These are phyloP conservation scores for Drosophila azteca DNA, from an alignment of 1,140 invertebrate genomes.

Conservation along the genomic window DNA sequence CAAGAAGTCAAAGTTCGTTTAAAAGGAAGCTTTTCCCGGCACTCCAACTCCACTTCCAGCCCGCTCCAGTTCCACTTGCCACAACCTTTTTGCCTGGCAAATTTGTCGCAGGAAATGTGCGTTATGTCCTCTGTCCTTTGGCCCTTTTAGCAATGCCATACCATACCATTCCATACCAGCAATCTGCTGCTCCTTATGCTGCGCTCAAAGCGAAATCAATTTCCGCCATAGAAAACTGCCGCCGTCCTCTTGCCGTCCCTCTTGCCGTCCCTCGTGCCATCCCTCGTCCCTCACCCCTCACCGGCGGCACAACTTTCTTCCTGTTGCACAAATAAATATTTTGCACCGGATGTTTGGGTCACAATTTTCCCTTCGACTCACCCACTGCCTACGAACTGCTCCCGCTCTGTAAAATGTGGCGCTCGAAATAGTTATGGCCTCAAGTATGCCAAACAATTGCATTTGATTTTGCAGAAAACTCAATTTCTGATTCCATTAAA, in stretches of 20 bases:
- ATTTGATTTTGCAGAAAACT: background rate
- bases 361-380: conserved; percentile 49
- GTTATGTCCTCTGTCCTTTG: conserved; percentile 58
- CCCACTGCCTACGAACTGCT: background rate
- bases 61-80: conserved; percentile 13
- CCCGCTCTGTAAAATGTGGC: conserved; percentile 21
- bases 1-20: conserved; percentile 77
- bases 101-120: conserved; percentile 80
- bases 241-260: conserved; percentile 12
- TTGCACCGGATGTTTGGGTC: conserved; percentile 77
- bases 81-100: conserved; percentile 62
- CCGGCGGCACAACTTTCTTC: conserved; percentile 62
- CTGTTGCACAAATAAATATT: conserved; percentile 81
- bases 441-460: conserved; percentile 22
- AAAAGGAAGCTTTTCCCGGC: conserved; percentile 36
- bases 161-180: conserved; percentile 32
- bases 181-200: conserved; percentile 46
- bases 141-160: conserved; percentile 49
- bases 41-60: background rate
- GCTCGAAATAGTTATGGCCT: conserved; percentile 7
- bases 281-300: conserved; percentile 3
- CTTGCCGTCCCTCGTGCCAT: conserved; percentile 12
- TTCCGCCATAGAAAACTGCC: conserved; percentile 66
- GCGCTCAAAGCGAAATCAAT: conserved; percentile 76
- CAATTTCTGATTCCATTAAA: background rate